These are phyloP conservation scores for Lepidurus packardi DNA, from an alignment of 1,140 invertebrate species.

Conservation along the genomic window DNA sequence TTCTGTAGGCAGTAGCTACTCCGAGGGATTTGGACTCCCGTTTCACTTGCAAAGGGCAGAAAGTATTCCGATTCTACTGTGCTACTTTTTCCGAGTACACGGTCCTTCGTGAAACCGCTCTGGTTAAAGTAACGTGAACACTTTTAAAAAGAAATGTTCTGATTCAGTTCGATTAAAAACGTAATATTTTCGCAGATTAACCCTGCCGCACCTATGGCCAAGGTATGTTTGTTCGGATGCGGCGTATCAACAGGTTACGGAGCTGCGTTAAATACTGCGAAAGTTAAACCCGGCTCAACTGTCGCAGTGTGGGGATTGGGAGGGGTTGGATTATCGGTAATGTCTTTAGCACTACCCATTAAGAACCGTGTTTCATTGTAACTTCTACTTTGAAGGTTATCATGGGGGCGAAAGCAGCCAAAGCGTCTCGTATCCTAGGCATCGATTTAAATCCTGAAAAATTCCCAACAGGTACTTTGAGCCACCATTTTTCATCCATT, in stretches of 20 bases:
- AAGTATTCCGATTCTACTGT: slow-evolving; percentile 53
- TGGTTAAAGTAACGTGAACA: slow-evolving; percentile 40
- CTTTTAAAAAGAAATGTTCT: background rate
- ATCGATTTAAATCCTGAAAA: slow-evolving; percentile 57
- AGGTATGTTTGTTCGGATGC: slow-evolving; percentile 56
- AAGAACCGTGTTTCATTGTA: slow-evolving; percentile 50
- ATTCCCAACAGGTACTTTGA: slow-evolving; percentile 47
- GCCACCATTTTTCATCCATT: background rate
- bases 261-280: slow-evolving; percentile 52
- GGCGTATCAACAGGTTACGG: slow-evolving; percentile 51
- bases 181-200: slow-evolving; percentile 39
- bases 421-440: slow-evolving; percentile 57
- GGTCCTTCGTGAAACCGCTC: slow-evolving; percentile 51
- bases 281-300: slow-evolving; percentile 42
- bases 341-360: background rate
- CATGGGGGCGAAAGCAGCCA: slow-evolving; percentile 54
- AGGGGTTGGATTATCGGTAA: slow-evolving; percentile 56
- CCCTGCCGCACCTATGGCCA: slow-evolving; percentile 47
- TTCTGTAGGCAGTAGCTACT: slow-evolving; percentile 44
- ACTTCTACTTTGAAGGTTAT: slow-evolving; percentile 45
- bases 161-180: background rate
- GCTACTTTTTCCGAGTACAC: slow-evolving; percentile 55
- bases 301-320: slow-evolving; percentile 55
- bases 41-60: slow-evolving; percentile 52
- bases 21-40: slow-evolving; percentile 53